Evolutionary conservation across 2,797 vertebrate species (phyloP).

Genomic region (Distichodus sexfasciatus): DNA sequence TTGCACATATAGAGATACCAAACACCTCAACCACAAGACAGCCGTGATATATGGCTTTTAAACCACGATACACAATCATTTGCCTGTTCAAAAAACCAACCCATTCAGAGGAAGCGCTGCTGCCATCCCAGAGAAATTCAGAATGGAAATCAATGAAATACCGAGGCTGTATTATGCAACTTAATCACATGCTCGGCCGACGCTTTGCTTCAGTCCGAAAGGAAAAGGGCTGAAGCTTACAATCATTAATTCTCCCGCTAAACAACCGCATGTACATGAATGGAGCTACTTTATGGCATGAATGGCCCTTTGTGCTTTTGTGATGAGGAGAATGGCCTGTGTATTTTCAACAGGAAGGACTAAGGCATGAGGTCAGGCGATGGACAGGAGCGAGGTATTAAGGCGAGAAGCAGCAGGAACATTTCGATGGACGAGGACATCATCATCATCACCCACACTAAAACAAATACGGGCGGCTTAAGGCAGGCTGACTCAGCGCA

Average conservation of each 20-base stretch:
- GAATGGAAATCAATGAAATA: slow-evolving; percentile 47
- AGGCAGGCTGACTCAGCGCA: slow-evolving; percentile 16
- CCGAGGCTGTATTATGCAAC: slow-evolving; percentile 47
- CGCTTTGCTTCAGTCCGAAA: slow-evolving; percentile 69
- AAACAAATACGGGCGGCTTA: slow-evolving; percentile 28
- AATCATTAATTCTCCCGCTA: slow-evolving; percentile 74
- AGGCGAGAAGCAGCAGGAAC: slow-evolving; percentile 36
- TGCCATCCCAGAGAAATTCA: slow-evolving; percentile 29
- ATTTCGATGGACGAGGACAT: slow-evolving; percentile 9
- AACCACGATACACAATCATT: slow-evolving; percentile 22
- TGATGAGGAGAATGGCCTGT: slow-evolving; percentile 60
- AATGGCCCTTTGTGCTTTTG: slow-evolving; percentile 74
- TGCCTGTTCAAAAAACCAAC: slow-evolving; percentile 35
- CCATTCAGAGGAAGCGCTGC: slow-evolving; percentile 32
- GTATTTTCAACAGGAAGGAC: slow-evolving; percentile 63
- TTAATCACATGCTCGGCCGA: slow-evolving; percentile 42
- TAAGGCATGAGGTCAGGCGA: slow-evolving; percentile 74
- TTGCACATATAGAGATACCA: slow-evolving; percentile 7
- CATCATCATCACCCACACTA: slow-evolving; percentile 22
- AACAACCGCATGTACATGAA: slow-evolving; percentile 73
- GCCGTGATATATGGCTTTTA: slow-evolving; percentile 19
- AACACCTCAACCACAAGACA: slow-evolving; percentile 29
- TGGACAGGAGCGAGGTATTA: slow-evolving; percentile 61
- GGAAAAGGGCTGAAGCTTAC: slow-evolving; percentile 71
- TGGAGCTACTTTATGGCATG: slow-evolving; percentile 69